Conservation (phyloP, 2,797 vertebrate species). For the Toxotes lorentzi region DNA sequence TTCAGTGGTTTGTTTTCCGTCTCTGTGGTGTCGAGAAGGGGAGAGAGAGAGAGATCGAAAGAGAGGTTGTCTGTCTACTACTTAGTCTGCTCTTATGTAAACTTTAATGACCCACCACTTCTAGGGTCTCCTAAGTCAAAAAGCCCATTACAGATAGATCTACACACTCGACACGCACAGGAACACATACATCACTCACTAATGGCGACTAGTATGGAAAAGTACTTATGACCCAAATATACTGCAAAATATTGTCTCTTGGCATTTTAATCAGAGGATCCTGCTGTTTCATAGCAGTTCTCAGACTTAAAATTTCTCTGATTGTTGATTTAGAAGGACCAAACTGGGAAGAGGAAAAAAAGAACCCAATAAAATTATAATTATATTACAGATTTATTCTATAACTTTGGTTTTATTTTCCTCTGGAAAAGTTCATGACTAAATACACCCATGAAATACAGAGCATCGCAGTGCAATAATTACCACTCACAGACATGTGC, state of each 20-base stretch:
- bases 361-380: conserved; percentile 70
- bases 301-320: conserved; percentile 42
- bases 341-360: conserved; percentile 56
- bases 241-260: conserved; percentile 59
- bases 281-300: conserved; percentile 55
- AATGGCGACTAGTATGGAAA: conserved; percentile 70
- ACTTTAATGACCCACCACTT: conserved; percentile 79
- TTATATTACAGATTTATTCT: conserved; percentile 76
- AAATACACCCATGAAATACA: conserved; percentile 71
- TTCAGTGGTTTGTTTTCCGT: conserved; percentile 77
- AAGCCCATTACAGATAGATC: conserved; percentile 66
- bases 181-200: conserved; percentile 56
- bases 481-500: conserved; percentile 62
- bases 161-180: conserved; percentile 43
- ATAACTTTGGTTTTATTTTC: conserved; percentile 77
- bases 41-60: conserved; percentile 61
- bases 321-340: conserved; percentile 66
- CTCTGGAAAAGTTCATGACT: conserved; percentile 80
- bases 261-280: conserved; percentile 64
- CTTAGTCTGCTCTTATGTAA: conserved; percentile 75
- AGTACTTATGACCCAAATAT: conserved; percentile 67
- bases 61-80: conserved; percentile 64
- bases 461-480: conserved; percentile 65
- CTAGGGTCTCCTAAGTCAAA: conserved; percentile 73
- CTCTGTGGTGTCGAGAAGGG: conserved; percentile 63